Evolutionary conservation across 2,797 vertebrate genomes (phyloP).

Genomic region (Euthynnus affinis): DNA sequence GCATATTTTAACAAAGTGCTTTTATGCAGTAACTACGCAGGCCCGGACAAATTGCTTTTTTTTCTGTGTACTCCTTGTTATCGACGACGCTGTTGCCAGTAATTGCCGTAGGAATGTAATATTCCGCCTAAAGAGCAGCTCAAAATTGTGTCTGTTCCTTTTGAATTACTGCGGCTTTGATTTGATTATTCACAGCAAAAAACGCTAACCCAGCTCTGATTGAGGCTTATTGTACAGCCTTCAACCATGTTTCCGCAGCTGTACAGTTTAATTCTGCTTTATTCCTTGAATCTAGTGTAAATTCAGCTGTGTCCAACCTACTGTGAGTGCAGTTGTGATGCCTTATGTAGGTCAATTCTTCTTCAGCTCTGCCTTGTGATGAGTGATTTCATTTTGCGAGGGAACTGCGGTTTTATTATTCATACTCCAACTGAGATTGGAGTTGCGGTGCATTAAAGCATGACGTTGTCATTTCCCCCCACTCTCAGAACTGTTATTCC

Average conservation of each 20-base stretch:
- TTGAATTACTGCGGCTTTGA: conserved; percentile 70
- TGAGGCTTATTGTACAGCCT: conserved; percentile 58
- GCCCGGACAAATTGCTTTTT: conserved; percentile 67
- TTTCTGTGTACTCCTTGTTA: conserved; percentile 61
- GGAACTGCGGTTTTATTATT: conserved; percentile 79
- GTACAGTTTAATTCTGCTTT: conserved; percentile 41
- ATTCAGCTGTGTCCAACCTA: conserved; percentile 54
- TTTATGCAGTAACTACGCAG: conserved; percentile 17
- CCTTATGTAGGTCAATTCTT: conserved; percentile 82
- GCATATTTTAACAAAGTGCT: conserved; percentile 62
- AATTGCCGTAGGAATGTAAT: conserved; percentile 69
- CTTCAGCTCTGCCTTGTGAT: conserved; percentile 69
- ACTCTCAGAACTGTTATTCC: conserved; percentile 64
- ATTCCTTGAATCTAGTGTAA: conserved; percentile 67
- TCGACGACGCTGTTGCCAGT: conserved; percentile 51
- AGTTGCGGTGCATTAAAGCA: conserved; percentile 77
- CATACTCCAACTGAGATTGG: conserved; percentile 73
- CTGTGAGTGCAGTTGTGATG: conserved; percentile 62
- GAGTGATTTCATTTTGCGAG: conserved; percentile 79
- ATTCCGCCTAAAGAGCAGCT: conserved; percentile 67
- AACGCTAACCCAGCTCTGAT: conserved; percentile 59
- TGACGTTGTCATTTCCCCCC: conserved; percentile 69
- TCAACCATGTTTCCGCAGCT: conserved; percentile 40
- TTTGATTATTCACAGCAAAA: conserved; percentile 70
- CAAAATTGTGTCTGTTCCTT: conserved; percentile 67